Evolutionary conservation across 2,888 invertebrate species (phyloP).

Genomic region (Tiliacea aurago): DNA sequence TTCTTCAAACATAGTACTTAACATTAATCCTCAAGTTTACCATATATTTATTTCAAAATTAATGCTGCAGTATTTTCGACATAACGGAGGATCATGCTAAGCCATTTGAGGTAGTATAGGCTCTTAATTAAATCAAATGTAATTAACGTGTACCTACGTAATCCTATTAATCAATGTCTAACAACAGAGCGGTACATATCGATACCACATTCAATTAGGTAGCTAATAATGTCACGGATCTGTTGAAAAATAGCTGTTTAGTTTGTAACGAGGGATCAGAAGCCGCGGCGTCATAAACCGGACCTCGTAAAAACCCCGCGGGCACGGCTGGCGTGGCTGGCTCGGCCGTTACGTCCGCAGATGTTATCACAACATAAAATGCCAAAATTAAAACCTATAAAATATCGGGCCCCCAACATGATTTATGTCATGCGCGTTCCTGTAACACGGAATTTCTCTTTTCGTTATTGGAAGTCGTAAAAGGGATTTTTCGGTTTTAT

Average conservation of each 20-base stretch:
- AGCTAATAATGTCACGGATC: slow-evolving; percentile 46
- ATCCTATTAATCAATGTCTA: slow-evolving; percentile 40
- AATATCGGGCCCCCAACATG: slow-evolving; percentile 82
- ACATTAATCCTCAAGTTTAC: no score
- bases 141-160: slow-evolving; percentile 26
- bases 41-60: no score
- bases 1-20: no score
- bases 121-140: slow-evolving; percentile 20
- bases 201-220: slow-evolving; percentile 50
- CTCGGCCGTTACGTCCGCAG: slow-evolving; percentile 80
- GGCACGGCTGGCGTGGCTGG: slow-evolving; percentile 65
- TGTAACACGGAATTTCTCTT: slow-evolving; percentile 75
- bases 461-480: slow-evolving; percentile 78
- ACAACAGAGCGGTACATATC: slow-evolving; percentile 27
- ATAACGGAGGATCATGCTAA: no score
- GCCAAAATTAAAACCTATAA: slow-evolving; percentile 86
- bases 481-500: slow-evolving; percentile 70
- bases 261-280: slow-evolving; percentile 65
- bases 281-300: slow-evolving; percentile 73
- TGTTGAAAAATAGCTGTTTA: slow-evolving; percentile 68
- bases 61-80: no score
- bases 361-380: slow-evolving; percentile 88
- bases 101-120: no score
- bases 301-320: slow-evolving; percentile 77
- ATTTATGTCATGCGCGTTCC: slow-evolving; percentile 79